These are phyloP conservation scores for Thomomys bottae DNA, from an alignment of 2,113 vertebrate species.

Conservation along the genomic window DNA sequence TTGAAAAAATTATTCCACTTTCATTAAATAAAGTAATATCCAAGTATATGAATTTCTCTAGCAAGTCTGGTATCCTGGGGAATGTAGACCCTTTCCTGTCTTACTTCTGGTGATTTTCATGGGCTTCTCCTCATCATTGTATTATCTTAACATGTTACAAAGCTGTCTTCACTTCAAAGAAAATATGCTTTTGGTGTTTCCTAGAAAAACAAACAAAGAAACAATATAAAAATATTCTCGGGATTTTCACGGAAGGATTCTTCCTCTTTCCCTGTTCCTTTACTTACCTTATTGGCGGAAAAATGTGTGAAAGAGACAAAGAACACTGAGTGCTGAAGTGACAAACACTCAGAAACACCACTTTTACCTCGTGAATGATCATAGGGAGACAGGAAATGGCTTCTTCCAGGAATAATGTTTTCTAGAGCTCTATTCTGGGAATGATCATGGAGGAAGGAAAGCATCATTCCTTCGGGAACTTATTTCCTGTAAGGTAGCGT, in stretches of 20 bases:
- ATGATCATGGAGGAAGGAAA: slow-evolving; percentile 34
- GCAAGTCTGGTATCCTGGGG: not conserved
- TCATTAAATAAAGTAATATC: not conserved
- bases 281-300: not conserved
- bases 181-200: not conserved
- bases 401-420: slow-evolving; percentile 42
- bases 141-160: not conserved
- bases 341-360: not conserved
- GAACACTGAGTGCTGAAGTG: not conserved
- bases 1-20: not conserved
- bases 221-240: not conserved
- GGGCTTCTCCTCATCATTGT: not conserved
- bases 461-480: not conserved
- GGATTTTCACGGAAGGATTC: not conserved
- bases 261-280: not conserved
- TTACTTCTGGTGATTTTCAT: not conserved
- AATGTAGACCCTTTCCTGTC: not conserved
- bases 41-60: not conserved
- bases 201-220: slow-evolving; percentile 1
- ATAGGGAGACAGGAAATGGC: slow-evolving; percentile 32
- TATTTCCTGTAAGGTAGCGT: slow-evolving; percentile 14
- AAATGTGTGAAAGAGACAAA: not conserved
- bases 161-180: not conserved
- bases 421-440: not conserved
- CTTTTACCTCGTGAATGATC: not conserved